These are phyloP conservation scores for Tricholauxania praeusta DNA, from an alignment of 2,888 invertebrate species.

Conservation along the genomic window DNA sequence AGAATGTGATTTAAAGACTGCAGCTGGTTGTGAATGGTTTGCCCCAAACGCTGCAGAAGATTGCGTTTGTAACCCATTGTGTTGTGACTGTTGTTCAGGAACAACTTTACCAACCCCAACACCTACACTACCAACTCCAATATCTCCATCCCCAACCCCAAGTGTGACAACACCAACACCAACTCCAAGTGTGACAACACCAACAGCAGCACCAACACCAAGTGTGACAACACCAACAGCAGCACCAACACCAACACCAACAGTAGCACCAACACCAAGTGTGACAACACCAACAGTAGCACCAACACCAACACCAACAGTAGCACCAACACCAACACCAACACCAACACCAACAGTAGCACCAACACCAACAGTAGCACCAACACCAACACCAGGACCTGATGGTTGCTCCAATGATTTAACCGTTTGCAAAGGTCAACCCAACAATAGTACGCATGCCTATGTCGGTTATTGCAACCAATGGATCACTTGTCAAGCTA, in stretches of 20 bases:
- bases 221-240: background rate
- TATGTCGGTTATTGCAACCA: slow-evolving; percentile 50
- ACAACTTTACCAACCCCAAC: background rate
- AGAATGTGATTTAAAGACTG: slow-evolving; percentile 38
- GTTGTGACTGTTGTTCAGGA: background rate
- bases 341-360: background rate
- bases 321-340: background rate
- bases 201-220: slow-evolving; percentile 11
- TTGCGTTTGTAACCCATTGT: background rate
- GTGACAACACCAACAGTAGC: background rate
- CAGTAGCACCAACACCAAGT: slow-evolving; percentile 1
- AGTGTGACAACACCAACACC: slow-evolving; percentile 25
- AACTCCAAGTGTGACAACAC: background rate
- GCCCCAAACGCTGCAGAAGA: too few relatives aligned
- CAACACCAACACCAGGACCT: background rate
- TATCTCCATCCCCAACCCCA: background rate
- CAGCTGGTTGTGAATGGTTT: slow-evolving; percentile 33
- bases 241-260: background rate
- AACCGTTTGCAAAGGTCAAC: slow-evolving; percentile 38
- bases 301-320: slow-evolving; percentile 6
- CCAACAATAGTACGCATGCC: slow-evolving; percentile 29
- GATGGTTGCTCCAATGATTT: slow-evolving; percentile 43
- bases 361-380: too few relatives aligned
- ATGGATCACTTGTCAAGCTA: slow-evolving; percentile 52
- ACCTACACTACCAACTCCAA: background rate